A percentile compares a stretch with the other conserved stretches of the same genome.
These are phyloP conservation scores for Caenorhabditis briggsae DNA, from an alignment of 1,140 invertebrate species.

Conservation along the genomic window DNA sequence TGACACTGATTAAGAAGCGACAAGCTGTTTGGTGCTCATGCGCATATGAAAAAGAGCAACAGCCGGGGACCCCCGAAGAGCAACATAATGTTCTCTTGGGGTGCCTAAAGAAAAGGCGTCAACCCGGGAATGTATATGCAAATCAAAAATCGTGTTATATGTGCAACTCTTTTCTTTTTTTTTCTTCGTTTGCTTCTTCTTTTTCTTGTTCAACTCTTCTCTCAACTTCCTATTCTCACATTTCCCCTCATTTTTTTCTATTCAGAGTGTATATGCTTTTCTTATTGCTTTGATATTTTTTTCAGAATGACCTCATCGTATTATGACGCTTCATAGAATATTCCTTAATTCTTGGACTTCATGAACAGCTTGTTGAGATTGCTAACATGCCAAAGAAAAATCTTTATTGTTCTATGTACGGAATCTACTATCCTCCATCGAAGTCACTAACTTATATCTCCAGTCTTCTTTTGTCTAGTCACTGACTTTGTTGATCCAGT, in stretches of 20 bases:
- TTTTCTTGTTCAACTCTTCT: not conserved
- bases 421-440: too few species aligned
- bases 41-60: conserved; percentile 16
- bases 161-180: conserved; percentile 38
- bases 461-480: not conserved
- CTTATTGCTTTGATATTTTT: not conserved
- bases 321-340: not conserved
- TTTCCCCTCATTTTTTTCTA: too few species aligned
- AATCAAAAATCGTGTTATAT: conserved; percentile 51
- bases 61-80: conserved; percentile 1
- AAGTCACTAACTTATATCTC: too few species aligned
- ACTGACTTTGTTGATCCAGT: not conserved
- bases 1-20: conserved; percentile 48
- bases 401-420: too few species aligned
- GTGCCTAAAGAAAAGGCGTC: not conserved
- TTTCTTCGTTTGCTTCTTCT: too few species aligned
- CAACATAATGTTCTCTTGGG: conserved; percentile 37
- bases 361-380: not conserved
- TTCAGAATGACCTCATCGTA: conserved; percentile 6
- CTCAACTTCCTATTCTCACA: too few species aligned
- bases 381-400: too few species aligned
- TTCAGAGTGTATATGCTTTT: conserved; percentile 15
- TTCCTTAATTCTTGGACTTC: too few species aligned
- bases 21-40: conserved; percentile 41
- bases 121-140: conserved; percentile 41